phyloP scores from a whole-genome alignment of 2,113 vertebrate species.

The Athene cunicularia region DNA sequence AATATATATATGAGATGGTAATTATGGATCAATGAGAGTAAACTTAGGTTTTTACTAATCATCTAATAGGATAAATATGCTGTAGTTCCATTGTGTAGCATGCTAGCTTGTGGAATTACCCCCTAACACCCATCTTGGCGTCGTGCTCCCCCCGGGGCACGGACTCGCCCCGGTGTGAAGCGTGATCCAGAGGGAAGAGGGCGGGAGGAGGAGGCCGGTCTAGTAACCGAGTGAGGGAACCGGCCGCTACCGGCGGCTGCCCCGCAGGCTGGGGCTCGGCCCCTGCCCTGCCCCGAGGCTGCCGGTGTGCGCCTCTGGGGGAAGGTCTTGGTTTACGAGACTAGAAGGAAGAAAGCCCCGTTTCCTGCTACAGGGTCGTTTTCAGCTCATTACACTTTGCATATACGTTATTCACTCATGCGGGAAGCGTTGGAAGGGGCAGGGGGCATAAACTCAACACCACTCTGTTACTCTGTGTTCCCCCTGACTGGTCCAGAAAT shows the following conservation, averaged over 20 bases:
- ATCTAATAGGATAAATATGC: no score
- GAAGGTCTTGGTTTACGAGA: no score
- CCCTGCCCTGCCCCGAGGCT: fast-evolving
- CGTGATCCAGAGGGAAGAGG: background rate
- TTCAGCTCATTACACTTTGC: background rate
- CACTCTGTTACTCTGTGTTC: fast-evolving
- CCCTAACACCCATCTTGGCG: no score
- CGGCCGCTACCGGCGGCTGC: no score
- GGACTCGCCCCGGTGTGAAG: background rate
- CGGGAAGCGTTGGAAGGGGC: background rate
- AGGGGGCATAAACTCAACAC: background rate
- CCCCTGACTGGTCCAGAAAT: background rate
- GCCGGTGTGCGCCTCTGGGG: background rate
- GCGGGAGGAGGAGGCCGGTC: background rate
- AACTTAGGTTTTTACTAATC: no score
- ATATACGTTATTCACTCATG: fast-evolving
- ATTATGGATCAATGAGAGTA: no score
- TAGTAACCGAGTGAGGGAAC: background rate
- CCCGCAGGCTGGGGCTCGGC: background rate
- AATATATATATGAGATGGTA: no score
- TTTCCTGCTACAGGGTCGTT: background rate
- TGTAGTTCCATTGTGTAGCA: no score
- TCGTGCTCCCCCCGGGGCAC: no score
- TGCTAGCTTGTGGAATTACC: no score
- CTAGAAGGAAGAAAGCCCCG: background rate